Base-by-base conservation (phyloP, 2,113 vertebrate genomes). In the Strix uralensis region DNA sequence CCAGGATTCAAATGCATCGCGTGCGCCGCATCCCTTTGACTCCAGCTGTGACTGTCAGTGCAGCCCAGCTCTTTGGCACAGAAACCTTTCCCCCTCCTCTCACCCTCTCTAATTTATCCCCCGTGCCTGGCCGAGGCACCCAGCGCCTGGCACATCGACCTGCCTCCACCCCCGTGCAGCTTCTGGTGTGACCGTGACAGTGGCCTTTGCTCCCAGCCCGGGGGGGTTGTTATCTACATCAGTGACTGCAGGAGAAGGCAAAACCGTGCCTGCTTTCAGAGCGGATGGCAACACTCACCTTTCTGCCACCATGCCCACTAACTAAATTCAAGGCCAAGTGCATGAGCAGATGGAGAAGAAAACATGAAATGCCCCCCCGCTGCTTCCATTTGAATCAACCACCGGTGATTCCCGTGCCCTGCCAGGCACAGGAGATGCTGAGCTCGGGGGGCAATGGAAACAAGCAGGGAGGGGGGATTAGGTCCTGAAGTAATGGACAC, bases 1-100 rank as follows among this genome's bases (percentile, higher is more conserved):
- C 66, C 47, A 21, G 1, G 29, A 69, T 69, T 15, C 63, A 2
- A 0, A 38, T 1, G 46, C 54, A 27, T 5, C 8, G 0, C 4
- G 0, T 15, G 23, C 42, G 5, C 36, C 7, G 2, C 61, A 54
- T 36, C 78, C 65, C 47, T 73, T 23, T 47, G 40, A 61, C 38
- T 81, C 62, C 72, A 52, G 75, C 71, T 4, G 2, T 26, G 73
- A 57, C 40, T 23, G 9, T 20, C 51, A 22, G 40, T 2, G 2
- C 73, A 62, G 13, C 18, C 52, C 88, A 59, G 71, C 42, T 71
- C 51, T 51, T 11, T 7, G 7, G 61, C 88, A 59, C 7, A 9
- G 21, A 85, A 63, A 59, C 83, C 44, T 42, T 44, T 42, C 25
- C 57, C 57, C 30, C 34, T 72, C 38, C 47, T 23, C 61, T 65